Evolutionary conservation across 2,888 invertebrate genomes (phyloP).

Genomic region (Liopterus haemorrhoidalis): DNA sequence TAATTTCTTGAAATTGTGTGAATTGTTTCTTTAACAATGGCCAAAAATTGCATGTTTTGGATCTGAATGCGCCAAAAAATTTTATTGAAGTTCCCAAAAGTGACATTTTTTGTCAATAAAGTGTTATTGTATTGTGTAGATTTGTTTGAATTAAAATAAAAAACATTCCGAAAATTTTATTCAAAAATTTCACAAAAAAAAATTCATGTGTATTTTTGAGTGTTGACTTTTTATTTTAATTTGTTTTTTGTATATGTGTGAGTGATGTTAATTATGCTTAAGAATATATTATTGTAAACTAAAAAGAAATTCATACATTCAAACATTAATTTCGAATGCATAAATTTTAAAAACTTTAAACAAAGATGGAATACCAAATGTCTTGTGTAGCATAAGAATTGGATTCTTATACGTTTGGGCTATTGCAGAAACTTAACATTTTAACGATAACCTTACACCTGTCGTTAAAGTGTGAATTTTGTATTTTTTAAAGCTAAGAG

Average conservation of each 20-base stretch:
- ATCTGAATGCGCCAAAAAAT: slow-evolving; percentile 38
- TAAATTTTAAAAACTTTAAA: slow-evolving; percentile 38
- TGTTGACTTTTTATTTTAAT: background rate
- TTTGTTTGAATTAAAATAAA: slow-evolving; percentile 13
- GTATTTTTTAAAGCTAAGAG: background rate
- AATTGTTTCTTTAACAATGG: slow-evolving; percentile 14
- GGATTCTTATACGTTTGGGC: slow-evolving; percentile 44
- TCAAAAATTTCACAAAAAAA: background rate
- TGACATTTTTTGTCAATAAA: slow-evolving; percentile 34
- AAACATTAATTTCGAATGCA: slow-evolving; percentile 10
- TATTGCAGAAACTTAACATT: slow-evolving; percentile 46
- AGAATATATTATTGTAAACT: slow-evolving; percentile 24
- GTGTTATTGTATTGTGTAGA: slow-evolving; percentile 9
- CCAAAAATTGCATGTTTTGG: slow-evolving; percentile 27
- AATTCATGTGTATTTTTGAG: background rate
- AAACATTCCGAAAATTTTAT: background rate
- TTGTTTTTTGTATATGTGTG: slow-evolving; percentile 11
- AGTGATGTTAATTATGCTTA: slow-evolving; percentile 17
- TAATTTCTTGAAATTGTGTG: slow-evolving; percentile 22
- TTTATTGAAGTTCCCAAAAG: slow-evolving; percentile 43
- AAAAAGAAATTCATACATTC: slow-evolving; percentile 13
- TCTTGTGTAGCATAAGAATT: slow-evolving; percentile 44
- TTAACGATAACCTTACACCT: slow-evolving; percentile 38
- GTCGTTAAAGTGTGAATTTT: background rate
- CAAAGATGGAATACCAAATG: slow-evolving; percentile 45